Conservation (phyloP, 2,113 vertebrate genomes). For the Syngnathus floridae region DNA sequence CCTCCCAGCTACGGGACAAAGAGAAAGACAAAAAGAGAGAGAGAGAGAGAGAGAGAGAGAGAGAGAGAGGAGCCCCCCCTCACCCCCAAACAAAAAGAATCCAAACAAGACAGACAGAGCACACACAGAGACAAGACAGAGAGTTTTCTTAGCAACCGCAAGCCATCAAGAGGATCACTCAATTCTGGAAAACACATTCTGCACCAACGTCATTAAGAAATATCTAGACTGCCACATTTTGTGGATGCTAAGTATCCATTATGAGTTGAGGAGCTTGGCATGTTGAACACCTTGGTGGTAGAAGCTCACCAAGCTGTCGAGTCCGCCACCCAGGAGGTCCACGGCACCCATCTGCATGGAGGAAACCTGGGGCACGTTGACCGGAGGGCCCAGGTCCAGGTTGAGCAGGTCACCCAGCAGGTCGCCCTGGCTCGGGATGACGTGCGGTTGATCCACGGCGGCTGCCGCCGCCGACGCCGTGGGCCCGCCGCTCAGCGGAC, state of each 20-base stretch:
- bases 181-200: slow-evolving; percentile 14
- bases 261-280: too few relatives aligned
- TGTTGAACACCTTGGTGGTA: not conserved
- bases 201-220: too few relatives aligned
- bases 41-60: slow-evolving; percentile 40
- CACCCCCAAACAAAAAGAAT: slow-evolving; percentile 31
- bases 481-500: slow-evolving; percentile 79
- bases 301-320: slow-evolving; percentile 88
- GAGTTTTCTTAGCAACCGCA: slow-evolving; percentile 63
- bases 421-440: slow-evolving; percentile 91
- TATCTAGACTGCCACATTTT: too few relatives aligned
- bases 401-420: slow-evolving; percentile 93
- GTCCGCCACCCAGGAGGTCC: slow-evolving; percentile 91
- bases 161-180: slow-evolving; percentile 34
- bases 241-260: too few relatives aligned
- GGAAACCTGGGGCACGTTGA: slow-evolving; percentile 89
- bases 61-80: slow-evolving; percentile 39
- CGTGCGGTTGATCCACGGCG: slow-evolving; percentile 84
- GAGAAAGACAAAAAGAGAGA: slow-evolving; percentile 44
- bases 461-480: slow-evolving; percentile 60
- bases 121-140: slow-evolving; percentile 57
- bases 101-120: slow-evolving; percentile 51
- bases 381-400: slow-evolving; percentile 88
- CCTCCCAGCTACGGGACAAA: slow-evolving; percentile 91
- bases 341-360: slow-evolving; percentile 94